Percentiles rank a stretch among this genome's conserved stretches.
Conservation (phyloP, 2,888 invertebrate genomes). For the Clostera curtula region DNA sequence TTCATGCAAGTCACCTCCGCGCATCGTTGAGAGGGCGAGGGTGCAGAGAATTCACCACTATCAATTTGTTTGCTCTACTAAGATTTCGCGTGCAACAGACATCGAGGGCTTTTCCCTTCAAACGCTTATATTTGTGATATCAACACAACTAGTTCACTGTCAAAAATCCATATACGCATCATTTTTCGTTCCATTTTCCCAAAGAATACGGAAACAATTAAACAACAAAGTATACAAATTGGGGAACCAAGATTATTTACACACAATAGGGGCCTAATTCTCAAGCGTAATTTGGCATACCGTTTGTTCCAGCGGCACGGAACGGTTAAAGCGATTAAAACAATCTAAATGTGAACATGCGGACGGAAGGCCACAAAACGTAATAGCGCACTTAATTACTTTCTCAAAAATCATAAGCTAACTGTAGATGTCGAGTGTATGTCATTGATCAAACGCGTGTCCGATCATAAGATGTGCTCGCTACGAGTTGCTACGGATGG, state of each 20-base stretch:
- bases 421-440: constrained; percentile 17
- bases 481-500: constrained; percentile 38
- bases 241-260: constrained; percentile 33
- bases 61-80: constrained; percentile 66
- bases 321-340: constrained; percentile 56
- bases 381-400: constrained; percentile 33
- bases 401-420: constrained; percentile 21
- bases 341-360: constrained; percentile 40
- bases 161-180: too few relatives aligned
- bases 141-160: too few relatives aligned
- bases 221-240: constrained; percentile 17
- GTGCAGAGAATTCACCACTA: constrained; percentile 56
- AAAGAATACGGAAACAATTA: constrained; percentile 15
- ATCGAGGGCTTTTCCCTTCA: constrained; percentile 36
- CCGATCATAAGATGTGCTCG: too few relatives aligned
- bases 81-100: constrained; percentile 57
- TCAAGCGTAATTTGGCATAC: constrained; percentile 67
- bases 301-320: constrained; percentile 47
- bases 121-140: too few relatives aligned
- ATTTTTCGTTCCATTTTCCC: too few relatives aligned
- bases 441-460: constrained; percentile 26
- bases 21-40: constrained; percentile 61
- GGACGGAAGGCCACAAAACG: constrained; percentile 35
- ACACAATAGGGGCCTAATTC: constrained; percentile 65
- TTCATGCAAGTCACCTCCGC: constrained; percentile 61